Evolutionary conservation across 2,797 vertebrate species (phyloP).

Genomic region (Anas georgica): DNA sequence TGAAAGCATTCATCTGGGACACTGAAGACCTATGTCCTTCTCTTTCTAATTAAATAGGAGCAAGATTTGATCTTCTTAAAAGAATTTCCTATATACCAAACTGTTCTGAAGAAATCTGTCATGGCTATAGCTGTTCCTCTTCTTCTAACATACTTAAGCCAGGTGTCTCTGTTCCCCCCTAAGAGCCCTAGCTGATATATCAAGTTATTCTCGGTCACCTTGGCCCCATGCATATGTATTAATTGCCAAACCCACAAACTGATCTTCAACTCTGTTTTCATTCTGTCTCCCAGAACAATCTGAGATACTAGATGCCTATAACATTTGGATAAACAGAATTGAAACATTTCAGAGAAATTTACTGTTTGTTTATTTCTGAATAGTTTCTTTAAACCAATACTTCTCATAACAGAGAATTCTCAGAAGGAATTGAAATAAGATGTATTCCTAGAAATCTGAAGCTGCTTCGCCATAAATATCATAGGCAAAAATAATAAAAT

Average conservation of each 20-base stretch:
- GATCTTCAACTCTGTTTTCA: not conserved
- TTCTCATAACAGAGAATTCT: not conserved
- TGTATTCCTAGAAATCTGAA: not conserved
- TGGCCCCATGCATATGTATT: not conserved
- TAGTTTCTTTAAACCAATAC: not conserved
- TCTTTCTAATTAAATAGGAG: not conserved
- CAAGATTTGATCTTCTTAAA: not conserved
- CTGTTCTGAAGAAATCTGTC: not conserved
- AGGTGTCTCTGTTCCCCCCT: not conserved
- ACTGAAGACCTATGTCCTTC: not conserved
- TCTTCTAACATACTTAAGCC: not conserved
- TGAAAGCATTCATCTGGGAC: not conserved
- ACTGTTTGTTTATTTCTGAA: not conserved
- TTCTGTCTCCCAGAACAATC: not conserved
- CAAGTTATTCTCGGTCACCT: not conserved
- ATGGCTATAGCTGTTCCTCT: not conserved
- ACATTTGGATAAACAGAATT: constrained; percentile 10
- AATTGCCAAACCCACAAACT: not conserved
- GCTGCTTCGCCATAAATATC: constrained; percentile 6
- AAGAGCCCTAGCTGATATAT: not conserved
- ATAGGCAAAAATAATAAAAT: constrained; percentile 26
- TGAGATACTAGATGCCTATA: not conserved
- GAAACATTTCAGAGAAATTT: not conserved
- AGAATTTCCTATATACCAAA: not conserved
- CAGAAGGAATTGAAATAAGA: constrained; percentile 11